A percentile compares a stretch with the other conserved stretches of the same genome.
Evolutionary conservation across 2,888 invertebrate species (phyloP).

Genomic region (Podabrus alpinus): DNA sequence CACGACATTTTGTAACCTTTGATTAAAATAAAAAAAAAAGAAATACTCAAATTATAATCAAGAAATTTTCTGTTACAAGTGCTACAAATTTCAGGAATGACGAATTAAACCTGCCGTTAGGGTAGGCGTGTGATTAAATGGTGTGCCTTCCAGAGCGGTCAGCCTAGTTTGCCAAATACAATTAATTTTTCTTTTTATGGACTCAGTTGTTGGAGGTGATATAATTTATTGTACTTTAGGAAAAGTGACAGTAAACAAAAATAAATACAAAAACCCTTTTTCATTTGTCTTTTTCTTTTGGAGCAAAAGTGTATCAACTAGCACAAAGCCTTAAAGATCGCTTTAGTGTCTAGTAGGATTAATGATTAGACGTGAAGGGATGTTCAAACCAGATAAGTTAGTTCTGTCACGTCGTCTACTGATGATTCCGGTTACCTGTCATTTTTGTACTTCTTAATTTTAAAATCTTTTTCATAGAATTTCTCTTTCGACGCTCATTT

Average conservation of each 20-base stretch:
- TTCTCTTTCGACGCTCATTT: background rate
- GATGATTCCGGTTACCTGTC: constrained; percentile 23
- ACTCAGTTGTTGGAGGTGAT: constrained; percentile 15
- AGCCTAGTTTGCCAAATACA: background rate
- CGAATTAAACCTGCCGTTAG: background rate
- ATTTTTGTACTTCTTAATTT: constrained; percentile 12
- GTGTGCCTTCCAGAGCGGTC: background rate
- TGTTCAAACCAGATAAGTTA: constrained; percentile 19
- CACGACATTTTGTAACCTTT: background rate
- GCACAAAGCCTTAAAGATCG: constrained; percentile 18
- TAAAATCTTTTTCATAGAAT: background rate
- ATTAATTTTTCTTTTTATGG: background rate
- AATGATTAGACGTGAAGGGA: constrained; percentile 26
- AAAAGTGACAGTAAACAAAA: constrained; percentile 3
- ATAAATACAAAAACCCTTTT: constrained; percentile 19
- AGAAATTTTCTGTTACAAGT: too few species aligned
- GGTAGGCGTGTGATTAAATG: background rate
- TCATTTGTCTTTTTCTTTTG: constrained; percentile 20
- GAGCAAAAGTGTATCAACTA: constrained; percentile 4
- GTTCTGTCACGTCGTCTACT: constrained; percentile 21
- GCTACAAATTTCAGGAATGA: background rate
- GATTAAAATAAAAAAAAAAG: background rate
- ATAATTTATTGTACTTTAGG: constrained; percentile 23
- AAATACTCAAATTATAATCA: background rate
- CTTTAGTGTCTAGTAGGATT: constrained; percentile 24